Evolutionary conservation across 2,888 invertebrate species (phyloP).

Genomic region (Ormyrus nitidulus): DNA sequence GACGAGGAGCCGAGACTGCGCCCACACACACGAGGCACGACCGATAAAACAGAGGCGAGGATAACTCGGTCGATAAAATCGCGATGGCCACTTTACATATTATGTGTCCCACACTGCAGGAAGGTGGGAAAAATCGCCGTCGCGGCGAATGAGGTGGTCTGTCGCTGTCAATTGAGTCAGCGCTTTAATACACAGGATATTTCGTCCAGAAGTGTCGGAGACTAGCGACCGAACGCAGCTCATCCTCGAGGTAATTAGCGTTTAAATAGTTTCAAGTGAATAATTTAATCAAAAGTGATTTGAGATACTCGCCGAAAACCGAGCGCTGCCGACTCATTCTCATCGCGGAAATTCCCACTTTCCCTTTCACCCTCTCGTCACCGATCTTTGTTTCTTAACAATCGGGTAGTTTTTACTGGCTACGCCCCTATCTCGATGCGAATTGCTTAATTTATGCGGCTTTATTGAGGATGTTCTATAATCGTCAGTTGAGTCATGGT

Average conservation of each 20-base stretch:
- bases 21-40: too few species aligned
- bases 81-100: not conserved
- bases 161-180: constrained; percentile 49
- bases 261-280: too few species aligned
- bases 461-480: not conserved
- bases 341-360: constrained; percentile 20
- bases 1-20: too few species aligned
- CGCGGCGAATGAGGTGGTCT: constrained; percentile 23
- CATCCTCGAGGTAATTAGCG: too few species aligned
- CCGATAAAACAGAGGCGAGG: too few species aligned
- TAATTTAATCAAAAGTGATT: not conserved
- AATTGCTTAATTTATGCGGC: constrained; percentile 10
- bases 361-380: constrained; percentile 24
- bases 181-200: constrained; percentile 5
- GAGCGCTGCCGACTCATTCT: not conserved
- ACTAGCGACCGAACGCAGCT: not conserved
- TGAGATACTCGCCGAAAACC: not conserved
- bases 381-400: constrained; percentile 7
- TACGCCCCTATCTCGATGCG: constrained; percentile 4
- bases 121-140: constrained; percentile 30
- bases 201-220: not conserved
- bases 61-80: constrained; percentile 16
- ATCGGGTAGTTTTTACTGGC: not conserved
- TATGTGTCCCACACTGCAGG: not conserved
- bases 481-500: constrained; percentile 17